Percentiles rank a stretch among this genome's conserved stretches.
These are phyloP conservation scores for Ailuropoda melanoleuca DNA, from an alignment of 2,113 vertebrate genomes.

Conservation along the genomic window DNA sequence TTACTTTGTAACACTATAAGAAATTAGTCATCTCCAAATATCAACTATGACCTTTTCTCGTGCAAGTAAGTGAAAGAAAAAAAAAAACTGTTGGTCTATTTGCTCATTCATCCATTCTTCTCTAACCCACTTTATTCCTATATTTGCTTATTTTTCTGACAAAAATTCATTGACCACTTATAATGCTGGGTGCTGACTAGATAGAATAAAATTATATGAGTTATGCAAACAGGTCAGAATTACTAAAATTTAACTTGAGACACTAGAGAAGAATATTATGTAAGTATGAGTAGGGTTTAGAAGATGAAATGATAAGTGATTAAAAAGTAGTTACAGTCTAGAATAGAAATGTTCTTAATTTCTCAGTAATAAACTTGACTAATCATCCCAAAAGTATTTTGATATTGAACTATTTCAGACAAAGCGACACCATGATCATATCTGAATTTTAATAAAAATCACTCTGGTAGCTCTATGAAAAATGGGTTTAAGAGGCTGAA, in stretches of 20 bases:
- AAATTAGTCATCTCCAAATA: not conserved
- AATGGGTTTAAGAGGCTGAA: not conserved
- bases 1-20: not conserved
- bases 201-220: not conserved
- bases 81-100: not conserved
- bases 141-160: not conserved
- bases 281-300: not conserved
- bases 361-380: not conserved
- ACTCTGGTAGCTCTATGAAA: not conserved
- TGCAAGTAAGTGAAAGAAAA: not conserved
- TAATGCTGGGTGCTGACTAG: not conserved
- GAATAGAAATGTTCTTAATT: not conserved
- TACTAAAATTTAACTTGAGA: not conserved
- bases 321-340: not conserved
- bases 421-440: not conserved
- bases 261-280: not conserved
- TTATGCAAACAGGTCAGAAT: not conserved
- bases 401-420: not conserved
- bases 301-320: not conserved
- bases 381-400: not conserved
- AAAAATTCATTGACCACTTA: not conserved
- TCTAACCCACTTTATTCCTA: not conserved
- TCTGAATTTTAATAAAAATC: conserved; percentile 5
- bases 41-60: not conserved
- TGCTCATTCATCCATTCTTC: not conserved